phyloP scores from a whole-genome alignment of 2,113 vertebrate species.

The Empidonax traillii region DNA sequence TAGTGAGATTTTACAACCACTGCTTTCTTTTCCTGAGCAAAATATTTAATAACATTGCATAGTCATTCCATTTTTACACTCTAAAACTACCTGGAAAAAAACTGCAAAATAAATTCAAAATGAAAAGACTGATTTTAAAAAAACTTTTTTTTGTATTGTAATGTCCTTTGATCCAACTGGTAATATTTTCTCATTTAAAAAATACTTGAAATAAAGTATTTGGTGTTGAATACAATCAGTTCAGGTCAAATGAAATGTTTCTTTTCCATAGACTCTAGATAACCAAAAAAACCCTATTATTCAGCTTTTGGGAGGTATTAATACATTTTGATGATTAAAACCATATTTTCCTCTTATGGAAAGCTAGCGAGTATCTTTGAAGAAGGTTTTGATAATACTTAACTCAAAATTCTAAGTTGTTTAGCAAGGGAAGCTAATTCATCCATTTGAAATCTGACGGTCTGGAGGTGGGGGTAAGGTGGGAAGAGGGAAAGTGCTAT shows the following conservation, averaged over 20 bases:
- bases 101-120: not conserved
- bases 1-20: constrained; percentile 11
- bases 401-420: not conserved
- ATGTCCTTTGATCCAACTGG: not conserved
- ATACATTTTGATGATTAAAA: not conserved
- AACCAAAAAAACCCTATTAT: not conserved
- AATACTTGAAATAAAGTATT: not conserved
- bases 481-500: not conserved
- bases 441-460: not conserved
- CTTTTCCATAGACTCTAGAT: not conserved
- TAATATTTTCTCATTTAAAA: not conserved
- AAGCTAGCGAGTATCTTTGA: not conserved
- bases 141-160: not conserved
- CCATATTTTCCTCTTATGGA: not conserved
- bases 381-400: not conserved
- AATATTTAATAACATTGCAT: constrained; percentile 22
- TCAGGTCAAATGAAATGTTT: not conserved
- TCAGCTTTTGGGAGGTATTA: not conserved
- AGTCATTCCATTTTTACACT: not conserved
- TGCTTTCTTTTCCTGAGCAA: constrained; percentile 18
- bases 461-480: not conserved
- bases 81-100: not conserved
- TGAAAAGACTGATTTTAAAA: not conserved
- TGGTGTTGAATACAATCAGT: not conserved
- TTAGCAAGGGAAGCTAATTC: not conserved